phyloP scores from a whole-genome alignment of 2,113 vertebrate genomes.

The Rynchops niger region DNA sequence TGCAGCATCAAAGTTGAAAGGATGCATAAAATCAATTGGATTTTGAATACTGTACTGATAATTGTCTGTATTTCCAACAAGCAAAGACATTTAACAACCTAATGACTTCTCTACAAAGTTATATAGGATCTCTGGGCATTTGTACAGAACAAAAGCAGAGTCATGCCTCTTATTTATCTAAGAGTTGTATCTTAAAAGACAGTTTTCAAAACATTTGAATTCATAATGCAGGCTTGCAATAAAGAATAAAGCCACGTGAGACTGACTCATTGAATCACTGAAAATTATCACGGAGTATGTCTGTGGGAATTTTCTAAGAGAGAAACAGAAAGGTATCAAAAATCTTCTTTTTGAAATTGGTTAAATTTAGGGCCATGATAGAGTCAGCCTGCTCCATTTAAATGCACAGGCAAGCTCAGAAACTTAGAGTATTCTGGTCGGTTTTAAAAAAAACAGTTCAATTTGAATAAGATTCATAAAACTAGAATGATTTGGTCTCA shows the following conservation, averaged over 20 bases:
- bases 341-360: not conserved
- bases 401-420: not conserved
- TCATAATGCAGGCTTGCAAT: not conserved
- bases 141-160: not conserved
- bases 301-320: not conserved
- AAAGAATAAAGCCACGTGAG: not conserved
- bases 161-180: not conserved
- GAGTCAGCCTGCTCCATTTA: not conserved
- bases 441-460: not conserved
- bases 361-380: not conserved
- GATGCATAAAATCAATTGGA: not conserved
- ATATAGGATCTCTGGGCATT: not conserved
- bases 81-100: not conserved
- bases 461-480: not conserved
- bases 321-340: not conserved
- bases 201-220: not conserved
- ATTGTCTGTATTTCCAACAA: not conserved
- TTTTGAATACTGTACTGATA: not conserved
- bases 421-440: not conserved
- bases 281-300: not conserved
- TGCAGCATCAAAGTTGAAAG: not conserved
- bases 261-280: not conserved
- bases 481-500: not conserved
- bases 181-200: not conserved
- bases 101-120: not conserved